phyloP scores from a whole-genome alignment of 2,888 invertebrate species.

The Antitype chi region DNA sequence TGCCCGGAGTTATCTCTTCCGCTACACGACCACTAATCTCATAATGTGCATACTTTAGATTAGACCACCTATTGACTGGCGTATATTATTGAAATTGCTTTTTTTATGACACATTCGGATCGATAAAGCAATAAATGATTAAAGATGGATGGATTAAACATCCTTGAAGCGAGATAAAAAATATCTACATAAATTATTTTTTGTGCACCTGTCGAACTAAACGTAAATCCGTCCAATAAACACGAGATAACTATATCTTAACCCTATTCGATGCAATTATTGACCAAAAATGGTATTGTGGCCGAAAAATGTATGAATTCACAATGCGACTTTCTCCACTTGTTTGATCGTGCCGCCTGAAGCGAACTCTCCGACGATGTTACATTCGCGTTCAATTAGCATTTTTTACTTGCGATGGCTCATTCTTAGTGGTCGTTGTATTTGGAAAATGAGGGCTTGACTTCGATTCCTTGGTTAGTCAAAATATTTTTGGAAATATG shows the following conservation, averaged over 20 bases:
- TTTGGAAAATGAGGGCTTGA: background rate
- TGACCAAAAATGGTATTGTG: conserved; percentile 74
- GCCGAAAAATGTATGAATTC: conserved; percentile 71
- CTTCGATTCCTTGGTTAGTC: background rate
- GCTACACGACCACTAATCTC: conserved; percentile 68
- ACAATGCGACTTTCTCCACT: conserved; percentile 72
- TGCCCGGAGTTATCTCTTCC: conserved; percentile 69
- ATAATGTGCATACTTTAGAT: conserved; percentile 62
- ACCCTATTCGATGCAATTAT: conserved; percentile 77
- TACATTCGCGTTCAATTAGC: conserved; percentile 64
- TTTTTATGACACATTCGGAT: conserved; percentile 43
- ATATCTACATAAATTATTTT: conserved; percentile 14
- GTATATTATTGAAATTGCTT: conserved; percentile 37
- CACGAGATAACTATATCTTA: conserved; percentile 59
- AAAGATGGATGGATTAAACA: conserved; percentile 26
- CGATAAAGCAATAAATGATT: conserved; percentile 44
- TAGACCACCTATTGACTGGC: conserved; percentile 53
- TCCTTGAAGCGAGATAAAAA: conserved; percentile 34
- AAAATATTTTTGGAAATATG: background rate
- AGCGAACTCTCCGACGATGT: conserved; percentile 54
- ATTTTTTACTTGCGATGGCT: conserved; percentile 55
- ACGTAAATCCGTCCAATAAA: conserved; percentile 39
- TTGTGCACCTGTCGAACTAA: conserved; percentile 21
- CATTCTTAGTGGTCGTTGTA: conserved; percentile 5
- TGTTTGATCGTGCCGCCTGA: conserved; percentile 71